Evolutionary conservation across 53 echinoderm and acorn worm species (phyloP).

Genomic region (Glandiceps talaboti): DNA sequence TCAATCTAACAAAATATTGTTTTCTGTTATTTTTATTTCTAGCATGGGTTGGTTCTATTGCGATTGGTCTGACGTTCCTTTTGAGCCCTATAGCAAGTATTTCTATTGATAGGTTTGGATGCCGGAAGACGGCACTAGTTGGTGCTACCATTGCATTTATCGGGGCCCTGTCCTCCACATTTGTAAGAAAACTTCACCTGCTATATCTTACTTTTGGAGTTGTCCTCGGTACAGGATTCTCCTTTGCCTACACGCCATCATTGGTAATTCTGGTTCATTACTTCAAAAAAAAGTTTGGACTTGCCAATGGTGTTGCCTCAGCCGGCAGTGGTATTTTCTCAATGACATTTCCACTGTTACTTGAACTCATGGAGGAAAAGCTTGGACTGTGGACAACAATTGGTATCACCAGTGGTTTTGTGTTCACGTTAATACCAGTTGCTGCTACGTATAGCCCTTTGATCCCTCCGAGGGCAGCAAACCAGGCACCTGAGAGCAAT

Average conservation of each 20-base stretch:
- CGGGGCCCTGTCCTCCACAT: conserved; percentile 62
- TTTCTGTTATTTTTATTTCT: conserved; percentile 6
- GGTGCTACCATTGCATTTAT: conserved; percentile 52
- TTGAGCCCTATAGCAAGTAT: conserved; percentile 67
- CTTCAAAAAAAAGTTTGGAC: conserved; percentile 71
- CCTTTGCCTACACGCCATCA: conserved; percentile 84
- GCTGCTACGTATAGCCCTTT: conserved; percentile 23
- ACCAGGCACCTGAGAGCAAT: no score
- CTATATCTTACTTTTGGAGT: conserved; percentile 79
- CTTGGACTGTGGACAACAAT: conserved; percentile 43
- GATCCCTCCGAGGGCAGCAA: no score
- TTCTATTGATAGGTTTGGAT: conserved; percentile 66
- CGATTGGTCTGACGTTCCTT: conserved; percentile 78
- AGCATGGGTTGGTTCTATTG: conserved; percentile 76
- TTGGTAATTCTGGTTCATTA: conserved; percentile 77
- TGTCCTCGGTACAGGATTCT: conserved; percentile 51
- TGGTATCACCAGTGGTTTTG: conserved; percentile 31
- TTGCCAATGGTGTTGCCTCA: conserved; percentile 78
- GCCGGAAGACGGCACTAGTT: conserved; percentile 49
- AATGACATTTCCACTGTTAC: conserved; percentile 58
- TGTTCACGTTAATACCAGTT: conserved; percentile 39
- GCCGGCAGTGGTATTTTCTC: conserved; percentile 85
- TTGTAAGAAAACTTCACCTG: conserved; percentile 50
- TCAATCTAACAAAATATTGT: no score
- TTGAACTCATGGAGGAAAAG: conserved; percentile 28